A percentile compares a stretch with the other conserved stretches of the same genome.
These are phyloP conservation scores for Caprella mutica DNA, from an alignment of 2,888 invertebrate genomes.

Conservation along the genomic window DNA sequence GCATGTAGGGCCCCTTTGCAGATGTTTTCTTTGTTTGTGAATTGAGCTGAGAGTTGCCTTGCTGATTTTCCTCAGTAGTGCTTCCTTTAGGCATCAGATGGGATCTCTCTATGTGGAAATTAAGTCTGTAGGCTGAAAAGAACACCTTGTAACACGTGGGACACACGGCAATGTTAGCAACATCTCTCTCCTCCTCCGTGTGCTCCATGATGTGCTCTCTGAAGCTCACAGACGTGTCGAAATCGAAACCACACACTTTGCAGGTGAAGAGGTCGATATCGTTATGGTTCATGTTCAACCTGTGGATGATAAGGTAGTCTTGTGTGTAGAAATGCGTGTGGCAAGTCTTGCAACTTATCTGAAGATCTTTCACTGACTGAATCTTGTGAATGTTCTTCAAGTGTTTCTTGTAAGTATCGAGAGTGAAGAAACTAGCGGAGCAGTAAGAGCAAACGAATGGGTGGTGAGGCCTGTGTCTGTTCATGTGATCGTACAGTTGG, in stretches of 20 bases:
- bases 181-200: slow-evolving; percentile 26
- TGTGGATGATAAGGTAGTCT: slow-evolving; percentile 27
- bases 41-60: too few relatives aligned
- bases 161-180: slow-evolving; percentile 24
- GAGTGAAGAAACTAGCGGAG: slow-evolving; percentile 18
- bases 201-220: slow-evolving; percentile 24
- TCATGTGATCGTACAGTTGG: slow-evolving; percentile 33
- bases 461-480: slow-evolving; percentile 22
- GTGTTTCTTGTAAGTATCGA: slow-evolving; percentile 32
- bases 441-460: slow-evolving; percentile 30
- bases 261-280: slow-evolving; percentile 22
- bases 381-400: slow-evolving; percentile 22
- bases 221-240: slow-evolving; percentile 19
- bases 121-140: slow-evolving; percentile 24
- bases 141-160: slow-evolving; percentile 29
- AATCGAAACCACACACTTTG: slow-evolving; percentile 18
- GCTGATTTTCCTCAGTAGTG: slow-evolving; percentile 5
- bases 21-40: slow-evolving; percentile 12
- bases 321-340: slow-evolving; percentile 25
- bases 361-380: slow-evolving; percentile 24
- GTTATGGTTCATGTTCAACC: slow-evolving; percentile 29
- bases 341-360: slow-evolving; percentile 25
- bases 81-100: slow-evolving; percentile 15
- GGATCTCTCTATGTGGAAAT: slow-evolving; percentile 19
- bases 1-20: slow-evolving; percentile 24